Percentiles rank a stretch among this genome's conserved stretches.
Conservation (phyloP, 23 tunicate species). For the Halocynthia roretzi region DNA sequence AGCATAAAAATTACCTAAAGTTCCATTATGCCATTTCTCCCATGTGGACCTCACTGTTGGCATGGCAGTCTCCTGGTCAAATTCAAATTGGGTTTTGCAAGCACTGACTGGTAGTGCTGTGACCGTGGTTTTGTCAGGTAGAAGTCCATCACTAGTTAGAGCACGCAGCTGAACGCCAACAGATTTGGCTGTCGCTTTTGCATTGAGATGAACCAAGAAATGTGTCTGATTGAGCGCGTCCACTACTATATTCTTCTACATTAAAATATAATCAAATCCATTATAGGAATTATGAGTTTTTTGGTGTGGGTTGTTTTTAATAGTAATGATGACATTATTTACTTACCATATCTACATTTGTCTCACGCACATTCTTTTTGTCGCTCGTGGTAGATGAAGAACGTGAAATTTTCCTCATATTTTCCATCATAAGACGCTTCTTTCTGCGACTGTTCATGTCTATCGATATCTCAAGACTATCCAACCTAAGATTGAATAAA, state of each 20-base stretch:
- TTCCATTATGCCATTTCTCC: conserved; percentile 21
- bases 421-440: conserved; percentile 31
- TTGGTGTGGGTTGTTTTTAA: too few species aligned
- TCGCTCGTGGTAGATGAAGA: conserved; percentile 8
- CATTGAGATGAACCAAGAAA: conserved; percentile 9
- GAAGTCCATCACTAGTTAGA: conserved; percentile 53
- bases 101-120: conserved; percentile 42
- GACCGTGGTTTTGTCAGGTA: conserved; percentile 62
- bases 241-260: too few species aligned
- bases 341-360: too few species aligned
- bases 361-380: neutral
- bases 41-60: conserved; percentile 25
- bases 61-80: conserved; percentile 28
- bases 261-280: too few species aligned
- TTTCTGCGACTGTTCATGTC: conserved; percentile 62
- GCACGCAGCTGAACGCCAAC: conserved; percentile 63
- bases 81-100: conserved; percentile 55
- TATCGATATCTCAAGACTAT: conserved; percentile 28
- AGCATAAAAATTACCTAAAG: too few species aligned
- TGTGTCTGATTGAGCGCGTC: neutral
- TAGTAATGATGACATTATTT: too few species aligned
- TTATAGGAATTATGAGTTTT: too few species aligned
- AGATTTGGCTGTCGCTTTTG: conserved; percentile 48
- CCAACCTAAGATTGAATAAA: conserved; percentile 24
- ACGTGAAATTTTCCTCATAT: conserved; percentile 12